These are phyloP conservation scores for Anoplius nigerrimus DNA, from an alignment of 2,888 invertebrate species.

Conservation along the genomic window DNA sequence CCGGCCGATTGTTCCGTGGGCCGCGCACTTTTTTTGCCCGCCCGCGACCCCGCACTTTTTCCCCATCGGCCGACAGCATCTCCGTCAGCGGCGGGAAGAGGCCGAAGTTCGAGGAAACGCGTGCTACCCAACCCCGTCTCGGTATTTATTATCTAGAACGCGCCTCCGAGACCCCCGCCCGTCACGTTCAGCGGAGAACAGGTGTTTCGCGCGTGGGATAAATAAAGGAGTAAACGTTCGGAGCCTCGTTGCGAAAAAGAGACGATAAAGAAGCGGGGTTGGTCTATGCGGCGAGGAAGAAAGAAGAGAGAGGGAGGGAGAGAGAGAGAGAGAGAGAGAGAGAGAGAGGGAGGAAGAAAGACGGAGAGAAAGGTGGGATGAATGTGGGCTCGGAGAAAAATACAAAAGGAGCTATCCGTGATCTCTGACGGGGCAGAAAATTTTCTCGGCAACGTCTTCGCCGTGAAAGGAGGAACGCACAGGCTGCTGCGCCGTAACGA, in stretches of 20 bases:
- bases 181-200: neutral
- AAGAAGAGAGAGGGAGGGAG: neutral
- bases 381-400: conserved; percentile 23
- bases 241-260: conserved; percentile 26
- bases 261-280: conserved; percentile 24
- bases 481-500: conserved; percentile 16
- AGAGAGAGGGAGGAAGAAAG: conserved; percentile 4
- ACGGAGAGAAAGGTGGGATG: conserved; percentile 13
- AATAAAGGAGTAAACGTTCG: neutral
- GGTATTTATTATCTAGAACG: too few relatives aligned
- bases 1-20: too few relatives aligned
- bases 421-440: conserved; percentile 33
- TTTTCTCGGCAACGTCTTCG: conserved; percentile 7
- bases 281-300: conserved; percentile 12
- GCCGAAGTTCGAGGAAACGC: too few relatives aligned
- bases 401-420: conserved; percentile 31
- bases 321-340: conserved; percentile 3
- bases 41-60: too few relatives aligned
- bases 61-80: too few relatives aligned
- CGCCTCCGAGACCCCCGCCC: neutral
- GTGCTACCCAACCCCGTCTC: too few relatives aligned
- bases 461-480: conserved; percentile 4
- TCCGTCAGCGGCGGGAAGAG: too few relatives aligned
- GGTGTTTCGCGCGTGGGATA: neutral
- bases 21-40: too few relatives aligned